Base-by-base conservation (phyloP, 1,140 invertebrate species). In the Lethocerus indicus region DNA sequence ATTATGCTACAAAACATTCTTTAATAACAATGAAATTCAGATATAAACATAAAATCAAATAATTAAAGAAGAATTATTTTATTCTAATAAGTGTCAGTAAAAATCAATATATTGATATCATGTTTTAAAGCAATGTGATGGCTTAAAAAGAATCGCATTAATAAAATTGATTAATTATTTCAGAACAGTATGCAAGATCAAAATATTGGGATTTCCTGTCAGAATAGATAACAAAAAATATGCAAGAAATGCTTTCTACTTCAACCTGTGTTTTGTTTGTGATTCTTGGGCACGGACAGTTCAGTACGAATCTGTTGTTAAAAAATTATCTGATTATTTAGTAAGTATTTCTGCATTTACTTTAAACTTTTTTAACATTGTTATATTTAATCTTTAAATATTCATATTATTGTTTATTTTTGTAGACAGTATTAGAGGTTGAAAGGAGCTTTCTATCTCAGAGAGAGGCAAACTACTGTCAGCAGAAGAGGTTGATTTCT, bases 211-310 rank as follows among this genome's bases (percentile, higher is more conserved):
- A 0, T 96, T 87, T 68, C 92, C 93, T 0, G 82, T 94, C 25
- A 74, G 79, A 55, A 91, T 97, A 49, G 81, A 89, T 57, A 79
- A 89, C 60, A 74, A 81, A 43, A 87, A 88, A 58, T 96, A 96
- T 71, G 77, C 79, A n/a, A 70, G 93, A 53, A 96, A 97, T 71
- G 83, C 87, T 24, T 85, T 90, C 57, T 82, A 93, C 47, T 97
- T 96, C 64, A 97, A 97, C 67, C 64, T 95, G 2, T 95, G 91
- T 63, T 93, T 97, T 66, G 89, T 95, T 0, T 95, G 88, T 63
- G 83, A 92, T 59, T 78, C 81, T 27, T 81, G 81, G 67, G 81
- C 86, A 0, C 75, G 86, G 46, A 90, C 88, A 14, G 81, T 89
- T 1, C 86, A 90, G 58, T 95, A 93, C 69, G 91, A 95, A 63